Conservation (phyloP, 2,888 invertebrate species). For the Pollenia labialis region DNA sequence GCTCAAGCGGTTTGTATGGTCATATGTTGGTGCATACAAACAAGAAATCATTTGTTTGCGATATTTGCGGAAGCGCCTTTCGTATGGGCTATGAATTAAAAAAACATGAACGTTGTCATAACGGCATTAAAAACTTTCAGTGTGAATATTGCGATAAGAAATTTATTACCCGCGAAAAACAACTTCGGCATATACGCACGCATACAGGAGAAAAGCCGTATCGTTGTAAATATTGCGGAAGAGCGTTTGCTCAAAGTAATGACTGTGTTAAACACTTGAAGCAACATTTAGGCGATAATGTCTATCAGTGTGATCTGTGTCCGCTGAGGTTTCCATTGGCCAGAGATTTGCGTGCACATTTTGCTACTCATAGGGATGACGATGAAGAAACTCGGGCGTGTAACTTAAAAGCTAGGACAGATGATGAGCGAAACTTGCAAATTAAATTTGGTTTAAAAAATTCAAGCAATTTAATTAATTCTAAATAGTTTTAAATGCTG, state of each 20-base stretch:
- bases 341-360: constrained; percentile 62
- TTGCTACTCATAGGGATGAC: constrained; percentile 65
- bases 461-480: background rate
- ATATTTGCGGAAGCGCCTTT: constrained; percentile 64
- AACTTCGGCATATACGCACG: constrained; percentile 65
- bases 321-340: constrained; percentile 62
- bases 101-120: constrained; percentile 67
- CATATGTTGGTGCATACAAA: constrained; percentile 64
- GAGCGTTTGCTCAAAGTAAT: constrained; percentile 68
- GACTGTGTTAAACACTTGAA: constrained; percentile 65
- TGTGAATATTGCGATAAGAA: constrained; percentile 69
- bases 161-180: constrained; percentile 60
- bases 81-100: constrained; percentile 63
- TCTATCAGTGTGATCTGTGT: constrained; percentile 67
- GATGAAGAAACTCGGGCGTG: constrained; percentile 64
- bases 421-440: constrained; percentile 52
- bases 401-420: constrained; percentile 51
- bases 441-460: constrained; percentile 46
- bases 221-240: constrained; percentile 62
- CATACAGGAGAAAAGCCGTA: constrained; percentile 70
- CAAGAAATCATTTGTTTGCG: constrained; percentile 60
- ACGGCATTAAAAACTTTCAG: constrained; percentile 49
- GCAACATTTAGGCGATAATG: constrained; percentile 68
- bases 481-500: background rate
- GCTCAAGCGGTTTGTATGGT: constrained; percentile 63